Conservation (phyloP, 2,113 vertebrate species). For the Prinia subflava region DNA sequence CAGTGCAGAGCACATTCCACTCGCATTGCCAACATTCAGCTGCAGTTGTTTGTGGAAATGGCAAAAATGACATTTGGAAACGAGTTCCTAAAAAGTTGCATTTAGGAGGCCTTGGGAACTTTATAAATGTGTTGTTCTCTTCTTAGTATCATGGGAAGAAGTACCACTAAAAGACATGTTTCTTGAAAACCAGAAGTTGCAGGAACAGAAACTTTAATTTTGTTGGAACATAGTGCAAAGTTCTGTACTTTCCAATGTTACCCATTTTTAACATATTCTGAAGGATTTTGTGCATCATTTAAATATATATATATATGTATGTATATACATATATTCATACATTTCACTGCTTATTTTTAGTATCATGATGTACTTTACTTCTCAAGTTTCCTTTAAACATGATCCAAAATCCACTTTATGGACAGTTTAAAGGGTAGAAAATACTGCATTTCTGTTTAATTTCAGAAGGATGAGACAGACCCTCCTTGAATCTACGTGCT, state of each 20-base stretch:
- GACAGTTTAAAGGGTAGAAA: not conserved
- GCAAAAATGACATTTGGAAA: not conserved
- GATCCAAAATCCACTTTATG: not conserved
- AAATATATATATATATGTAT: not conserved
- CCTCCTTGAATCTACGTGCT: fast-evolving
- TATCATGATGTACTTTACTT: not conserved
- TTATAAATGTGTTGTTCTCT: not conserved
- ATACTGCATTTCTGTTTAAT: not conserved
- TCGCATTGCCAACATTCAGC: fast-evolving
- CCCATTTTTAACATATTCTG: not conserved
- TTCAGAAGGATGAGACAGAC: not conserved
- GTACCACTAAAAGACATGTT: not conserved
- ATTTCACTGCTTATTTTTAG: not conserved
- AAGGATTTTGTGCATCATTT: not conserved
- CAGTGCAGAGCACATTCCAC: not conserved
- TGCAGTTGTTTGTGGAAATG: not conserved
- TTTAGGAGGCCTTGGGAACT: not conserved
- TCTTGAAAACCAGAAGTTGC: not conserved
- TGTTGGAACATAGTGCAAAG: not conserved
- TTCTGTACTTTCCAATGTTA: not conserved
- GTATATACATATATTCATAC: too few species aligned
- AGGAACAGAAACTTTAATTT: not conserved
- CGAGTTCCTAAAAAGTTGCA: not conserved
- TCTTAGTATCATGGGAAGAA: not conserved
- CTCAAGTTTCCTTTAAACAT: not conserved